Conservation (phyloP, 2,113 vertebrate genomes). For the Solea senegalensis region DNA sequence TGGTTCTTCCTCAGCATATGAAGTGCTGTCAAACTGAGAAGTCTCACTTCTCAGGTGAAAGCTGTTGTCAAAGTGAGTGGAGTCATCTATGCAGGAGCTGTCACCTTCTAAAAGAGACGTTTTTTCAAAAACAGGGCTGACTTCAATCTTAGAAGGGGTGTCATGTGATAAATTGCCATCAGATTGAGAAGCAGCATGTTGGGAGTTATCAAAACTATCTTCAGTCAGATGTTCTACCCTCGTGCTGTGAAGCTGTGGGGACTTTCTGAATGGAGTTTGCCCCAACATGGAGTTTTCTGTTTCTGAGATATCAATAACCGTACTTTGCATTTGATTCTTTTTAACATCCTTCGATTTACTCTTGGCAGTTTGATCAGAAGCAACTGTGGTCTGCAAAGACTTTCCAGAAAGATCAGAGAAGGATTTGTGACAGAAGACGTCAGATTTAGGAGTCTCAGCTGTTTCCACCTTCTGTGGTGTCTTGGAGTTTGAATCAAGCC, state of each 20-base stretch:
- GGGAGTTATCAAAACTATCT: slow-evolving; percentile 54
- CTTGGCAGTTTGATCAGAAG: slow-evolving; percentile 39
- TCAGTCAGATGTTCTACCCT: slow-evolving; percentile 38
- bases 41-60: slow-evolving; percentile 31
- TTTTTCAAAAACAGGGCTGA: slow-evolving; percentile 55
- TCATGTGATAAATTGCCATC: slow-evolving; percentile 37
- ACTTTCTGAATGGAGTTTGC: slow-evolving; percentile 33
- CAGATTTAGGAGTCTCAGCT: slow-evolving; percentile 26
- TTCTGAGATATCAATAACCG: slow-evolving; percentile 19
- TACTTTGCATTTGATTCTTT: slow-evolving; percentile 26
- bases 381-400: slow-evolving; percentile 1
- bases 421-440: slow-evolving; percentile 21
- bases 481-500: slow-evolving; percentile 21
- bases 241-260: slow-evolving; percentile 45
- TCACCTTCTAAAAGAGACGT: slow-evolving; percentile 25
- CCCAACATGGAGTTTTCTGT: slow-evolving; percentile 36
- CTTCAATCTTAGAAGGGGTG: slow-evolving; percentile 32
- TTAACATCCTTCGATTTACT: slow-evolving; percentile 33
- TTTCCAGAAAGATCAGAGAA: slow-evolving; percentile 47
- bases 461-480: slow-evolving; percentile 35
- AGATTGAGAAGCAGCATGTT: slow-evolving; percentile 35
- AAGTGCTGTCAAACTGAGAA: slow-evolving; percentile 50
- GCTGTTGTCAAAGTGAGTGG: slow-evolving; percentile 49
- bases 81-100: slow-evolving; percentile 47
- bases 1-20: slow-evolving; percentile 38